Base-by-base conservation (phyloP, 2,113 vertebrate species). In the Callospermophilus lateralis region DNA sequence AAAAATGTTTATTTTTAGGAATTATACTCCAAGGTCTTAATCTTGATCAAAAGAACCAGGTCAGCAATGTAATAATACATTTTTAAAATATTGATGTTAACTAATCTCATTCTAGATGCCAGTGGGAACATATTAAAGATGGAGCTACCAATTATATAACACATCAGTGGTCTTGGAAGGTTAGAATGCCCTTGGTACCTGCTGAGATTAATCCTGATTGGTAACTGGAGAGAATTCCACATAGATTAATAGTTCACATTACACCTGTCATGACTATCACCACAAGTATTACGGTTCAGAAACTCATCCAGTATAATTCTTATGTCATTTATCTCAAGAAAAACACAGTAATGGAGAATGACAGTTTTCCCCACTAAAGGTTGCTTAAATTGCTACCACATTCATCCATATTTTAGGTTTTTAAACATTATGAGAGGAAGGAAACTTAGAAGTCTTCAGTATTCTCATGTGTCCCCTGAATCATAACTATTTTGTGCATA, bases 201-300 rank as follows among this genome's bases (percentile, higher is more conserved):
- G 9, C 84, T 94, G 86, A 97, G 76, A 97, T 95, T 96, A 95
- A 97, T 96, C 70, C 94, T 95, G 65, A 95, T 93, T 81, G 45
- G 96, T 93, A 97, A 93, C 79, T 94, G 84, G 92, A 96, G 93
- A 95, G 93, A 97, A 96, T 95, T 51, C 84, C 78, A 95, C 94
- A 73, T 11, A 93, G 94, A 95, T 96, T 97, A 96, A 97, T 84
- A 95, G 91, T 86, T 94, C 97, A 94, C 79, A 94, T 95, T 97
- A 94, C 76, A 90, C 80, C 45, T 94, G 95, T 93, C 76, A 84
- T 80, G 63, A 97, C 39, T 53, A n/a, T 83, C 96, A 83, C 20
- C 28, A 1, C 77, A 76, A 28, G 24, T 81, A 70, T 88, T 87
- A 90, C 0, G 4, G 73, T 81, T 95, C 65, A 93, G 93, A 88